These are phyloP conservation scores for Chloroceryle inda DNA, from an alignment of 2,797 vertebrate species.

Conservation along the genomic window DNA sequence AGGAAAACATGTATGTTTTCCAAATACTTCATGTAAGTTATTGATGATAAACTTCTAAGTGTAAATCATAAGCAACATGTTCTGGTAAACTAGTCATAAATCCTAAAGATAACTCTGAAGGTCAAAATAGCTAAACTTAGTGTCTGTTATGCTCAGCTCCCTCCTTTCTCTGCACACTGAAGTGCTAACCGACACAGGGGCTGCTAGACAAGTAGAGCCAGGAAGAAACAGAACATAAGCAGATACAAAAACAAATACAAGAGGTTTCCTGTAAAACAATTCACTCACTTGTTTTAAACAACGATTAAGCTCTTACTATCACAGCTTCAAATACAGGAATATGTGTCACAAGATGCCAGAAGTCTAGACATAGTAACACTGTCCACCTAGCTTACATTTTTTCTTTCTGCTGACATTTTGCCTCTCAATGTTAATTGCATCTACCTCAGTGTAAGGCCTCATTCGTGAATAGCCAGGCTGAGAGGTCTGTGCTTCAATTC, in stretches of 20 bases:
- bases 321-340: background rate
- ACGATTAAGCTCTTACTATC: background rate
- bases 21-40: background rate
- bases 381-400: background rate
- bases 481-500: background rate
- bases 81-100: conserved; percentile 23
- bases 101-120: conserved; percentile 18
- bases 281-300: background rate
- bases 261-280: conserved; percentile 5
- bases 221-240: background rate
- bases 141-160: background rate
- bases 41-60: conserved; percentile 23
- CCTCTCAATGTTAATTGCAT: background rate
- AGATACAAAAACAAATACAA: background rate
- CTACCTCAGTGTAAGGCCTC: background rate
- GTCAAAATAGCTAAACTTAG: conserved; percentile 23
- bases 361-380: background rate
- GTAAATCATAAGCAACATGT: background rate
- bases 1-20: background rate
- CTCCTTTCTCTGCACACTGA: background rate
- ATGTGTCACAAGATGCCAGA: background rate
- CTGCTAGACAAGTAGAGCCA: background rate
- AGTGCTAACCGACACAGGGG: fast-evolving
- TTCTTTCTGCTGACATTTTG: background rate
- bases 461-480: background rate